Evolutionary conservation across 2,113 vertebrate genomes (phyloP), one percentile per base, ranked within the genome.

Genomic region (Semnopithecus entellus): DNA sequence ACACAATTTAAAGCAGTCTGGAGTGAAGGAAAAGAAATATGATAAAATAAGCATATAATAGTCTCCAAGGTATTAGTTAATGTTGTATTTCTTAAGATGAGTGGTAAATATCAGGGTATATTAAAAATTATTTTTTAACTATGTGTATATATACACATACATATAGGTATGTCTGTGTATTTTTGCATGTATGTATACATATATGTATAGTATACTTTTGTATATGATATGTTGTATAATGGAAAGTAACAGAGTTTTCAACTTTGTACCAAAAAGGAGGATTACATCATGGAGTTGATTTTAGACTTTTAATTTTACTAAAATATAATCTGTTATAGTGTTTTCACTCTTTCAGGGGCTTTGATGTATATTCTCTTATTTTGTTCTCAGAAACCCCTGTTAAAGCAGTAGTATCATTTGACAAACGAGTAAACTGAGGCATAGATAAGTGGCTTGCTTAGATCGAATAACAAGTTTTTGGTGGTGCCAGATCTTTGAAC

Each of bases 321-420:
- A 81, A 75, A 59, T 61, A 6, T 92, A 82, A 55, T 45, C 68
- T 93, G 2, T 18, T 86, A n/a, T 9, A 87, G 17, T 66, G 14
- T 89, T 68, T 95, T 70, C 32, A 38, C 25, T 83, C 45, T 90
- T 90, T 95, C 38, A 95, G 80, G 35, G 22, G 90, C 45, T 92
- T 91, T 52, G 17, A 61, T 80, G 5, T 57, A 32, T 82, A 55
- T 10, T 94, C 16, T 85, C 0, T 79, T 30, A 38, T 85, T 90
- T 94, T 88, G 80, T 96, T 43, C 79, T 88, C 48, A 85, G 52
- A 96, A 82, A 90, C 50, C 10, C 43, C 20, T 94, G 27, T 93
- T 88, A 86, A 92, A 45, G n/a, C 13, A 8, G 9, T 91, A 20
- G 66, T 90, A 81, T 92, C 64, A 85, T 72, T 82, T 93, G 18